Percentiles rank a stretch among this genome's conserved stretches.
Evolutionary conservation across 92 coral and sea anemone genomes (phyloP).

Genomic region (Hydrozoanthus gracilis): DNA sequence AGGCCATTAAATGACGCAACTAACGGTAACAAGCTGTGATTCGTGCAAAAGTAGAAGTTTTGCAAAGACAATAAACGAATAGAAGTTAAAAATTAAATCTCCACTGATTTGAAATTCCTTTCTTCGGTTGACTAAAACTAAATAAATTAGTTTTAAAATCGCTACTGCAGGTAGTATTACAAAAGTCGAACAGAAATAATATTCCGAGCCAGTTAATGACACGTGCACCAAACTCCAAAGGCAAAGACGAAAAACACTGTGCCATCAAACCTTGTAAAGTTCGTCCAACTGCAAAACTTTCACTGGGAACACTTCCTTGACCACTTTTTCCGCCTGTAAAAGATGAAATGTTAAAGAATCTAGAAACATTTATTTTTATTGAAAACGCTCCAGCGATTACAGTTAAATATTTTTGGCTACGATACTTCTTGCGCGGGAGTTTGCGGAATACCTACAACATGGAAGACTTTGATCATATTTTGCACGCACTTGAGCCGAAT

Average conservation of each 20-base stretch:
- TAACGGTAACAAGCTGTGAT: background rate
- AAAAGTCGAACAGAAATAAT: background rate
- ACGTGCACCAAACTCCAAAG: constrained; percentile 6
- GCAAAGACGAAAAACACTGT: background rate
- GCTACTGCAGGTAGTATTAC: background rate
- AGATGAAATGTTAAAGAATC: background rate
- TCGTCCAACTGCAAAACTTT: constrained; percentile 85
- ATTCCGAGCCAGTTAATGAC: background rate
- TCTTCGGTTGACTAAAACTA: background rate
- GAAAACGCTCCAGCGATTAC: background rate
- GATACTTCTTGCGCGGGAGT: too few relatives aligned
- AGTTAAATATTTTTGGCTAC: too few relatives aligned
- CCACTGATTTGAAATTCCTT: background rate
- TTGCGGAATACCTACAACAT: too few relatives aligned
- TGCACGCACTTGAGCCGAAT: too few relatives aligned
- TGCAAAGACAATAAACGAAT: background rate
- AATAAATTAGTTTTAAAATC: background rate
- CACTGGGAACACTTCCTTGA: constrained; percentile 90
- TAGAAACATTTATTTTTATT: background rate
- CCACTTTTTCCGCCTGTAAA: constrained; percentile 87
- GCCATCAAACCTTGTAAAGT: constrained; percentile 78
- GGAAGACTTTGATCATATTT: too few relatives aligned
- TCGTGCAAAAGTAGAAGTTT: background rate
- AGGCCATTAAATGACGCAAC: constrained; percentile 24
- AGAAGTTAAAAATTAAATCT: background rate